Base-by-base conservation (phyloP, 2,113 vertebrate species). In the Vulpes lagopus region DNA sequence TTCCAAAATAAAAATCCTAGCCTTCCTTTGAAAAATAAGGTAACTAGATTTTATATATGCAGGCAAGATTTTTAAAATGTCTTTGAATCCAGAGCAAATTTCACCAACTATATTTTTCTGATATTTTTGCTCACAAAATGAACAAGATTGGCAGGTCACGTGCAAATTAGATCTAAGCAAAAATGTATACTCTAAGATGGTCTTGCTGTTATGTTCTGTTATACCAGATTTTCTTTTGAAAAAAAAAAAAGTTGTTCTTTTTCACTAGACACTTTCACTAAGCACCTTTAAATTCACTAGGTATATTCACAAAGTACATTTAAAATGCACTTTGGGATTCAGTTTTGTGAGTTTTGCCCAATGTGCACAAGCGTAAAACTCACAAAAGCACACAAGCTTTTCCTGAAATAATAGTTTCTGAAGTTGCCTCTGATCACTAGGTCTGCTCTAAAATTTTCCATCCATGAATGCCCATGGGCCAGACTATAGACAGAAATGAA, bases 381-480 rank as follows among this genome's bases (percentile, higher is more conserved):
- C 35, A 82, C 20, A 65, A 57, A 82, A 51, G 0, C 57, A 4
- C 2, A 11, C 25, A 49, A 25, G 1, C 8, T 20, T 80, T 90
- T 86, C 8, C 15, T 25, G 32, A 92, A 76, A 49, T 30, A 23
- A 59, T 30, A 8, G 5, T 30, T 81, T 88, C 35, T 49, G 17
- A 43, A 51, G 19, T 4, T 12, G 8, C 10, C 65, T 35, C 32
- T 32, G 2, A 59, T 86, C 51, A 92, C 9, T 15, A 73, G 7
- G 12, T 64, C 8, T 16, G 7, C 0, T 57, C 1, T 27, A 15
- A 2, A 4, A 0, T 59, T 0, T 60, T 38, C 19, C 22, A 38
- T 6, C 30, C 25, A 32, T 5, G 22, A 15, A 85, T 35, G 4
- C 3, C 10, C 30, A n/a, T 3, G 10, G 89, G 16, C 19, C 22